These are phyloP conservation scores for Dryobates pubescens DNA, from an alignment of 2,797 vertebrate species.

Conservation along the genomic window DNA sequence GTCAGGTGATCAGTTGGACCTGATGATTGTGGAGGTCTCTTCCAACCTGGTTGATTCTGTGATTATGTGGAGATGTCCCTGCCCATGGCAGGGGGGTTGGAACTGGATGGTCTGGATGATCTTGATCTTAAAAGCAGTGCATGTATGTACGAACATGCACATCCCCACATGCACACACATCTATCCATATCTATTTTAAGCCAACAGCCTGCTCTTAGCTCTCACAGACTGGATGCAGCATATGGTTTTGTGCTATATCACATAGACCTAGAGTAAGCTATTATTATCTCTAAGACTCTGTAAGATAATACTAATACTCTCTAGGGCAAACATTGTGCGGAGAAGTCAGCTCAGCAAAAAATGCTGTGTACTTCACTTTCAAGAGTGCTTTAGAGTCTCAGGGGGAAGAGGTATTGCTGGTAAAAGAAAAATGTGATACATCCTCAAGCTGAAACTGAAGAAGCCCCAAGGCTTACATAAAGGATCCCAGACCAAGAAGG, in stretches of 20 bases:
- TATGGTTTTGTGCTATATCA: conserved; percentile 51
- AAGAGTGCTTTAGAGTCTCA: conserved; percentile 24
- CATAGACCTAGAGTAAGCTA: conserved; percentile 32
- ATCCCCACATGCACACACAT: not conserved
- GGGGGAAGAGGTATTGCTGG: not conserved
- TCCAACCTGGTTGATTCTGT: too few relatives aligned
- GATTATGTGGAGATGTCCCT: too few relatives aligned
- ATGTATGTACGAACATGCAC: not conserved
- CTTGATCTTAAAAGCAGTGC: not conserved
- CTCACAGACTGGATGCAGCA: not conserved
- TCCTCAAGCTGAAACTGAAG: conserved; percentile 53
- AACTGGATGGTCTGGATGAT: too few relatives aligned
- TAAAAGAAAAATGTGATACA: conserved; percentile 52
- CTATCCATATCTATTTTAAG: not conserved
- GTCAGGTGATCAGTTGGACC: too few relatives aligned
- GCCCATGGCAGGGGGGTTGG: too few relatives aligned
- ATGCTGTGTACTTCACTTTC: not conserved
- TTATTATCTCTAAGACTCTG: conserved; percentile 63
- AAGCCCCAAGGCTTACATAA: conserved; percentile 45
- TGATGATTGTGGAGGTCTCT: too few relatives aligned
- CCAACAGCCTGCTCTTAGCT: not conserved
- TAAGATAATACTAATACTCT: conserved; percentile 59
- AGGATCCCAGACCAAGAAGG: not conserved
- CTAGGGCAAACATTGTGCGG: not conserved
- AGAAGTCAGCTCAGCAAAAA: conserved; percentile 50